Conservation (phyloP, 2,113 vertebrate genomes). For the Stomatorhinus ivindoensis region DNA sequence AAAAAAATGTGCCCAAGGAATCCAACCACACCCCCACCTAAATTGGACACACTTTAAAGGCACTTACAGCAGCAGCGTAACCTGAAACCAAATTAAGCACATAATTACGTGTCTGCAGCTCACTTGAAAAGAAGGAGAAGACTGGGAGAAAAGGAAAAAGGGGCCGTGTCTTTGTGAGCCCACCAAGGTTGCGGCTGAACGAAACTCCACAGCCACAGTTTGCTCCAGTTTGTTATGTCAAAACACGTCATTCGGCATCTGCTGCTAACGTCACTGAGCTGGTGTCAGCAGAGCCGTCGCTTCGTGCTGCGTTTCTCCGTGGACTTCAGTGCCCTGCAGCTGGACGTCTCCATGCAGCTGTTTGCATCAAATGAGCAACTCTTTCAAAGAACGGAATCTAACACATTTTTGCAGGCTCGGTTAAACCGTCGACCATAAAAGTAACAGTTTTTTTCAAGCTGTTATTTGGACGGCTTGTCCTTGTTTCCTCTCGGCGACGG, state of each 20-base stretch:
- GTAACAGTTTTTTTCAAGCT: background rate
- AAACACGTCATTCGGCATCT: slow-evolving; percentile 43
- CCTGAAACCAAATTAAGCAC: slow-evolving; percentile 42
- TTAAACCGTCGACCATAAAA: background rate
- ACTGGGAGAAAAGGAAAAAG: background rate
- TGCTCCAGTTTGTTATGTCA: slow-evolving; percentile 37
- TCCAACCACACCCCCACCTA: slow-evolving; percentile 19
- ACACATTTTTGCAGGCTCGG: no score
- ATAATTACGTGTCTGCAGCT: slow-evolving; percentile 59
- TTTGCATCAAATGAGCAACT: background rate
- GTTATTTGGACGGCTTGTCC: no score
- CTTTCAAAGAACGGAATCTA: background rate
- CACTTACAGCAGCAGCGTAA: slow-evolving; percentile 35
- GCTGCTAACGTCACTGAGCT: slow-evolving; percentile 45
- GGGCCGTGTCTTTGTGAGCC: slow-evolving; percentile 40
- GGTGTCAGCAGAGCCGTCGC: background rate
- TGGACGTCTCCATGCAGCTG: background rate
- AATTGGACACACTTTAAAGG: slow-evolving; percentile 46
- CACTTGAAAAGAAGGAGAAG: slow-evolving; percentile 32
- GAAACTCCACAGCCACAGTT: slow-evolving; percentile 27
- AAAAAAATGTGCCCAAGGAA: slow-evolving; percentile 31
- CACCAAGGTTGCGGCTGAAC: slow-evolving; percentile 45
- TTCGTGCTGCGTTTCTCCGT: background rate
- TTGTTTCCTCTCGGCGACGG: background rate
- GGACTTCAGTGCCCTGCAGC: background rate